These are phyloP conservation scores for Donacobius atricapilla DNA, from an alignment of 2,113 vertebrate genomes.

Conservation along the genomic window DNA sequence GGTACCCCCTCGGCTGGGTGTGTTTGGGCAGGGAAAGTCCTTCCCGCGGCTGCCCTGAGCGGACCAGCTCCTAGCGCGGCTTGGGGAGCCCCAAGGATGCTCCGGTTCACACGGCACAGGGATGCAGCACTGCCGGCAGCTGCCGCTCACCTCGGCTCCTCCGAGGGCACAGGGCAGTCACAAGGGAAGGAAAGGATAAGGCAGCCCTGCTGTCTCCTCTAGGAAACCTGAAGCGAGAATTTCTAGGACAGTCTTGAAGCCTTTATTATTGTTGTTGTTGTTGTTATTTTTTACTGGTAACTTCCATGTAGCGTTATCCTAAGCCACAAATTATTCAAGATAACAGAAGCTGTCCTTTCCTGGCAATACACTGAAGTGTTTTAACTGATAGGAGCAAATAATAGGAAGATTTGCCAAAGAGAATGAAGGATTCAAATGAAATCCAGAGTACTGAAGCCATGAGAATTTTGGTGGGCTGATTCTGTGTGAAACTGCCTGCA, in stretches of 20 bases:
- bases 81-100: rapidly evolving
- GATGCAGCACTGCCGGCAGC: rapidly evolving
- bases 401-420: neutral
- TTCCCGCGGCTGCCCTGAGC: rapidly evolving
- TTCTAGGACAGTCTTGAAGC: neutral
- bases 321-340: neutral
- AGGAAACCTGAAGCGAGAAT: neutral
- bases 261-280: neutral
- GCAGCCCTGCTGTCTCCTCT: neutral
- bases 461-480: neutral
- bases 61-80: neutral
- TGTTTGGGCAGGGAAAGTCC: neutral
- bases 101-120: rapidly evolving
- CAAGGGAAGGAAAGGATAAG: neutral
- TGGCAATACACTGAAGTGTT: neutral
- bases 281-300: neutral
- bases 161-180: rapidly evolving
- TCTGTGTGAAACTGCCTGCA: neutral
- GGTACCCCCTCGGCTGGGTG: too few species aligned
- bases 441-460: neutral
- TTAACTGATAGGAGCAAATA: neutral
- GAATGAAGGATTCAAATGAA: neutral
- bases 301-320: neutral
- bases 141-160: rapidly evolving
- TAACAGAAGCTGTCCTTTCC: neutral